Percentiles rank a stretch among this genome's conserved stretches.
phyloP scores from a whole-genome alignment of 2,113 vertebrate genomes.

The Cariama cristata region DNA sequence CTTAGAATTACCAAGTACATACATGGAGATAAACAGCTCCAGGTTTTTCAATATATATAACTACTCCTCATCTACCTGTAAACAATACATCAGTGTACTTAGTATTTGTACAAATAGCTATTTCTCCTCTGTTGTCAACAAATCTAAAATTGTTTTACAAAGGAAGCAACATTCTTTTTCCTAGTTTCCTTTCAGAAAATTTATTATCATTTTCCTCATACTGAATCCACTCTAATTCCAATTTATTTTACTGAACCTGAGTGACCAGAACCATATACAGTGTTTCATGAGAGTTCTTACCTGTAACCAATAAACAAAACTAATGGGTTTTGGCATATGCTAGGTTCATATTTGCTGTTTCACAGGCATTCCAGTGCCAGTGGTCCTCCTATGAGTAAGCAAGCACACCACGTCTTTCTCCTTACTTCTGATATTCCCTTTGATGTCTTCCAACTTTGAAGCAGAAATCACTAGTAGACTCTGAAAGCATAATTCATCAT shows the following conservation, averaged over 20 bases:
- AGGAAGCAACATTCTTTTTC: not conserved
- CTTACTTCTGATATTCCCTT: not conserved
- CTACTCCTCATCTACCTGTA: not conserved
- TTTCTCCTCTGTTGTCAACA: not conserved
- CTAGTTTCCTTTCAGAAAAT: not conserved
- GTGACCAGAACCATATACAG: not conserved
- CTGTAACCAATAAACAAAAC: not conserved
- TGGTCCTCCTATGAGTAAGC: not conserved
- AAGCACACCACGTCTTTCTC: not conserved
- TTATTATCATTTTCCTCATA: not conserved
- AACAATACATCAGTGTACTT: not conserved
- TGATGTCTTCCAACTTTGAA: not conserved
- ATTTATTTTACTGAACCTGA: not conserved
- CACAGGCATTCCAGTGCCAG: not conserved
- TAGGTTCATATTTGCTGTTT: not conserved
- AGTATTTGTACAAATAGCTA: not conserved
- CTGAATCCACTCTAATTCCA: not conserved
- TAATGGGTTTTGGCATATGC: not conserved
- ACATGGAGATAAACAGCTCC: not conserved
- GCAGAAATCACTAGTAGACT: not conserved
- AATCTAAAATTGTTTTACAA: not conserved
- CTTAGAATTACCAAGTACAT: not conserved
- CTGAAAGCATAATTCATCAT: not conserved
- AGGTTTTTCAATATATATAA: not conserved
- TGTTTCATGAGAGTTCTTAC: not conserved